phyloP scores from a whole-genome alignment of 2,888 invertebrate species.

The Plebejus argus region DNA sequence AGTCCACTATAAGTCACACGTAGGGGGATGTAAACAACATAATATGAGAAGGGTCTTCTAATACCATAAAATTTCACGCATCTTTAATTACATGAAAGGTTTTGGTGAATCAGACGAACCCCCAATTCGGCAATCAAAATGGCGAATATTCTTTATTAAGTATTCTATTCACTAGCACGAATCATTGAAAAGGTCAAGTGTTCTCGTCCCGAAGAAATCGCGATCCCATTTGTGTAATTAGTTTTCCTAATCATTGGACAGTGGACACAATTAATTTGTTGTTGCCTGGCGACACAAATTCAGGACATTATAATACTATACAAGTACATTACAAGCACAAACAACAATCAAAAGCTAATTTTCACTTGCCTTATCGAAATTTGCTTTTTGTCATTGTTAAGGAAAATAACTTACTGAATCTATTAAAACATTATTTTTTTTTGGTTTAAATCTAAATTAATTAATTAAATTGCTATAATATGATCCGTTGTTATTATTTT shows the following conservation, averaged over 20 bases:
- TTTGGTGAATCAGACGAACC: not conserved
- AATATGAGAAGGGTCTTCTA: not conserved
- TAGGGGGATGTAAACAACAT: not conserved
- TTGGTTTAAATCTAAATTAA: no score
- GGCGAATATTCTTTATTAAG: slow-evolving; percentile 7
- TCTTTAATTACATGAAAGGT: not conserved
- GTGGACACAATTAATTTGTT: not conserved
- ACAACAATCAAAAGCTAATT: not conserved
- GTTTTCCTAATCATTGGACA: slow-evolving; percentile 1
- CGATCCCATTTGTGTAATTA: slow-evolving; percentile 20
- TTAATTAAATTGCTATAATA: no score
- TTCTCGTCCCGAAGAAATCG: slow-evolving; percentile 11
- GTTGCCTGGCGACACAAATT: not conserved
- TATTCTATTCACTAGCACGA: not conserved
- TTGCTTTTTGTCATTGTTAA: no score
- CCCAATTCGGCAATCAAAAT: not conserved
- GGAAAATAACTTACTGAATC: no score
- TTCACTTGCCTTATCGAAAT: not conserved
- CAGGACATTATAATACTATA: not conserved
- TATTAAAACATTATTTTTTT: no score
- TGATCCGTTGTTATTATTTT: not conserved
- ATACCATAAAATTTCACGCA: not conserved
- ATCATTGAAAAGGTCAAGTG: slow-evolving; percentile 8
- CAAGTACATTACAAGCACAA: not conserved
- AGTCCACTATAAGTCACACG: no score